Base-by-base conservation (phyloP, 2,113 vertebrate genomes). In the Okapia johnstoni region DNA sequence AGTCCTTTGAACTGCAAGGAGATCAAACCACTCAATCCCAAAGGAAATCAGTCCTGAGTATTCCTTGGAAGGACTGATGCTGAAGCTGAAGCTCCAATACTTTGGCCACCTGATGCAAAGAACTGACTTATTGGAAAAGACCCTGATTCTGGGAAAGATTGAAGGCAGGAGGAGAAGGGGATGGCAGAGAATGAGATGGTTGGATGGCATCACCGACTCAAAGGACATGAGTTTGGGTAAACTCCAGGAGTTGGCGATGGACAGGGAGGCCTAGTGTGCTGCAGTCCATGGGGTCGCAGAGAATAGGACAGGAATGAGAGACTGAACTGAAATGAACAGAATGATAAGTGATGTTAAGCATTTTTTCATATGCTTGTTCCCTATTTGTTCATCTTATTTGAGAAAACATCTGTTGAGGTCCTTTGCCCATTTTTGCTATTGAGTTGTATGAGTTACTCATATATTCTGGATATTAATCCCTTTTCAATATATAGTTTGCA, bases 251-350 rank as follows among this genome's bases (percentile, higher is more conserved):
- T 21, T 70, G 63, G n/a, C n/a, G 10, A 36, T 36, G 63, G n/a
- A 70, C 63, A 36, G 9, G 10, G n/a, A 23, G 19, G 63, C 17
- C 9, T 70, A n/a, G n/a, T 70, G 63, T 70, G 19, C 9, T 70
- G 63, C 9, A 11, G n/a, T 36, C n/a, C n/a, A 11, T 36, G n/a
- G n/a, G 63, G 63, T 70, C 1, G 2, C 63, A 70, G 19, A 70
- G n/a, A 70, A 8, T 70, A 70, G 63, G n/a, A 70, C n/a, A 12
- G 1, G n/a, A 36, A n/a, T 21, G n/a, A 70, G 17, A 0, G n/a
- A 70, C 17, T 11, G 9, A 36, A 70, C n/a, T 70, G 63, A 70
- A 70, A 36, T 10, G 8, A 70, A 36, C 17, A 36, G 63, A 36
- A 70, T 66, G 17, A 66, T 70, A n/a, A 66, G 63, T 11, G 43